Percentiles rank a stretch among this genome's conserved stretches.
Conservation (phyloP, 2,797 vertebrate species). For the Hemitrygon akajei region DNA sequence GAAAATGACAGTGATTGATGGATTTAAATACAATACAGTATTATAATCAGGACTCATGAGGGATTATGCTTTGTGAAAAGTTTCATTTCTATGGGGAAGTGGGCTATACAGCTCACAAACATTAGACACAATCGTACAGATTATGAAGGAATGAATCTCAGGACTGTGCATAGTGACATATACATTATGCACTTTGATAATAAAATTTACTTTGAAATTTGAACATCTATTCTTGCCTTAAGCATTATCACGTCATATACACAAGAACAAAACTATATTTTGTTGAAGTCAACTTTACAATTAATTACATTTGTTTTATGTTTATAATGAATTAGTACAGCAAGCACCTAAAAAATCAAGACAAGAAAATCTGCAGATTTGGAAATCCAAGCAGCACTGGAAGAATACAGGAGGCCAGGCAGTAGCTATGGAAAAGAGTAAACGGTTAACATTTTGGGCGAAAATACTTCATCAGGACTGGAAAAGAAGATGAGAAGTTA, state of each 20-base stretch:
- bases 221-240: neutral
- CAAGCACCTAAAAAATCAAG: neutral
- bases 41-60: neutral
- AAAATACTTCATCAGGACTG: too few relatives aligned
- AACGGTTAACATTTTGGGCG: too few relatives aligned
- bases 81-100: neutral
- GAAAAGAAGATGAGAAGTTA: too few relatives aligned
- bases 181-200: too few relatives aligned
- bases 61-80: neutral
- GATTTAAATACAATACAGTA: conserved; percentile 1
- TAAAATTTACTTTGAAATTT: too few relatives aligned
- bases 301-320: neutral
- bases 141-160: neutral
- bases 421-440: too few relatives aligned
- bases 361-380: too few relatives aligned
- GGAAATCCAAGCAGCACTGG: too few relatives aligned
- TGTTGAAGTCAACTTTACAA: neutral
- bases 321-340: neutral
- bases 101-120: neutral
- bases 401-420: too few relatives aligned
- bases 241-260: neutral
- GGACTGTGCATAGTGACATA: too few relatives aligned
- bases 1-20: conserved; percentile 11
- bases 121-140: neutral
- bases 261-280: neutral